phyloP scores from a whole-genome alignment of 2,797 vertebrate species.

The Limosa lapponica region DNA sequence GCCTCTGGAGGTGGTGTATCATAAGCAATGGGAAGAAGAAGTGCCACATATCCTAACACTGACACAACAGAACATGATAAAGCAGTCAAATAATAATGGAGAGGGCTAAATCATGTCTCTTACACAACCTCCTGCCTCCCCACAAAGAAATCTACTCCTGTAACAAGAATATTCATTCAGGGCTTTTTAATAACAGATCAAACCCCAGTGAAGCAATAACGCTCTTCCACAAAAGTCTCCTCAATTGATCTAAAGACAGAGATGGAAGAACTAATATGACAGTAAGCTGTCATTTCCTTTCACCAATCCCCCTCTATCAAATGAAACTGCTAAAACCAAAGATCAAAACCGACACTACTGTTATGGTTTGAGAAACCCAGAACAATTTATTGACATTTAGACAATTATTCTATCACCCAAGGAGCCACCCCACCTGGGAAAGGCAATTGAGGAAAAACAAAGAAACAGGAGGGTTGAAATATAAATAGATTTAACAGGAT shows the following conservation, averaged over 20 bases:
- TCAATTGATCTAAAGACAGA: background rate
- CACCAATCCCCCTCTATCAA: background rate
- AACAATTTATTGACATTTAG: background rate
- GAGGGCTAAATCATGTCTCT: background rate
- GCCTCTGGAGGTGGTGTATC: background rate
- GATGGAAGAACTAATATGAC: background rate
- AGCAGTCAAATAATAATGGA: background rate
- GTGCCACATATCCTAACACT: background rate
- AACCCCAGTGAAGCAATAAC: background rate
- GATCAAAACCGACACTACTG: background rate
- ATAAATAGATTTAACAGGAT: background rate
- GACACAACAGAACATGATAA: background rate
- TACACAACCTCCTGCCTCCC: background rate
- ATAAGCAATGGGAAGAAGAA: background rate
- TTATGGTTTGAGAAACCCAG: background rate
- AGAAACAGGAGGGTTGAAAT: background rate
- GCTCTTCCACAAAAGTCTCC: background rate
- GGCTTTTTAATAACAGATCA: background rate
- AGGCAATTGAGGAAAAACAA: background rate
- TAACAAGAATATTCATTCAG: background rate
- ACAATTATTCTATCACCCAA: background rate
- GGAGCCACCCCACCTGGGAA: background rate
- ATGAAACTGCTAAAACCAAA: background rate
- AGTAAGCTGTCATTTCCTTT: background rate
- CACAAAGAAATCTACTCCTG: background rate